Evolutionary conservation across 2,113 vertebrate species (phyloP).

Genomic region (Agelaius tricolor): DNA sequence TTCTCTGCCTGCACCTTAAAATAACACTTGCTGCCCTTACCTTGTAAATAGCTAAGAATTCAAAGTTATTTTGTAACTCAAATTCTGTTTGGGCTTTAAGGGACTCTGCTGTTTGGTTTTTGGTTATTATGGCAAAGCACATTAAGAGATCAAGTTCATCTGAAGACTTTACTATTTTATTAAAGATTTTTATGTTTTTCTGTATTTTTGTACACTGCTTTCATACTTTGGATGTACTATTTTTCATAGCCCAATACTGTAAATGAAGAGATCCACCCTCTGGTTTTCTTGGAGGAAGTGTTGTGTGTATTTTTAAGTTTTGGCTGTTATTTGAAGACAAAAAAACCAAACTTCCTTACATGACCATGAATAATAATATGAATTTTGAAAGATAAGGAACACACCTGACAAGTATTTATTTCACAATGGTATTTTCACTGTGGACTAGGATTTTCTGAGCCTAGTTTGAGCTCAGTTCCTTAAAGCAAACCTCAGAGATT

Average conservation of each 20-base stretch:
- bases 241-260: neutral
- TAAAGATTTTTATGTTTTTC: neutral
- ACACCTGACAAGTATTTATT: neutral
- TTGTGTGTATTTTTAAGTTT: neutral
- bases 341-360: neutral
- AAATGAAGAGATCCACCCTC: neutral
- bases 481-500: neutral
- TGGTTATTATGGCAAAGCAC: neutral
- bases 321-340: neutral
- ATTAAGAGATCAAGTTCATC: neutral
- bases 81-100: neutral
- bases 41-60: neutral
- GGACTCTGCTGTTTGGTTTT: neutral
- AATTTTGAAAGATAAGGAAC: neutral
- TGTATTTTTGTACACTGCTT: constrained; percentile 30
- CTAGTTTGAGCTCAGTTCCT: neutral
- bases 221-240: neutral
- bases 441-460: neutral
- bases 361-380: neutral
- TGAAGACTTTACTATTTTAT: constrained; percentile 17
- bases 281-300: neutral
- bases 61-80: neutral
- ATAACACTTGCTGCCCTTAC: neutral
- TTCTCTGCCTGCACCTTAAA: neutral
- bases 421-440: neutral